Conservation (phyloP, 2,797 vertebrate genomes). For the Leptodactylus fallax region DNA sequence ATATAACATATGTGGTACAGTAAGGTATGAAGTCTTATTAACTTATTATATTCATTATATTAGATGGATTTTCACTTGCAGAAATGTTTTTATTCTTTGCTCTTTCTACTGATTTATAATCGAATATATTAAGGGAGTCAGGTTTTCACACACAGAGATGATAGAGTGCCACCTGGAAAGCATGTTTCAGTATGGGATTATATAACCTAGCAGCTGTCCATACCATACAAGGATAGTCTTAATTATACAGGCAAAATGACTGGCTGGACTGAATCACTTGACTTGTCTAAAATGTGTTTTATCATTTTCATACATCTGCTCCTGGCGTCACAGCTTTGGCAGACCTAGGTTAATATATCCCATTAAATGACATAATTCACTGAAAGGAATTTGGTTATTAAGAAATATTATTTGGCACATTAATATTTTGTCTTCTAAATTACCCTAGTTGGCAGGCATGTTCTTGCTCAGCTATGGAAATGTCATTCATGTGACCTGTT, state of each 20-base stretch:
- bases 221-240: background rate
- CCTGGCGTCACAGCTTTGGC: constrained; percentile 6
- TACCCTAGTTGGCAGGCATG: constrained; percentile 15
- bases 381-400: constrained; percentile 21
- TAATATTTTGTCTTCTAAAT: background rate
- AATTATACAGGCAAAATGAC: background rate
- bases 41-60: no score
- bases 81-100: no score
- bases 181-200: background rate
- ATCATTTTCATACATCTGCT: constrained; percentile 15
- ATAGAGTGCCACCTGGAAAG: background rate
- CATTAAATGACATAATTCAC: constrained; percentile 14
- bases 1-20: no score
- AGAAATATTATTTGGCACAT: constrained; percentile 7
- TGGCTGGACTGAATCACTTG: background rate
- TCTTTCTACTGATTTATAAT: no score
- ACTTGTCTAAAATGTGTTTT: background rate
- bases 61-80: no score
- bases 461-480: constrained; percentile 6
- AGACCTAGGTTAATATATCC: background rate
- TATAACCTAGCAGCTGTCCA: background rate
- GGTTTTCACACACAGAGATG: background rate
- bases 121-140: no score
- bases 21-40: no score
- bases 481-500: background rate